Evolutionary conservation across 2,113 vertebrate species (phyloP).

Genomic region (Zosterops pallidus): DNA sequence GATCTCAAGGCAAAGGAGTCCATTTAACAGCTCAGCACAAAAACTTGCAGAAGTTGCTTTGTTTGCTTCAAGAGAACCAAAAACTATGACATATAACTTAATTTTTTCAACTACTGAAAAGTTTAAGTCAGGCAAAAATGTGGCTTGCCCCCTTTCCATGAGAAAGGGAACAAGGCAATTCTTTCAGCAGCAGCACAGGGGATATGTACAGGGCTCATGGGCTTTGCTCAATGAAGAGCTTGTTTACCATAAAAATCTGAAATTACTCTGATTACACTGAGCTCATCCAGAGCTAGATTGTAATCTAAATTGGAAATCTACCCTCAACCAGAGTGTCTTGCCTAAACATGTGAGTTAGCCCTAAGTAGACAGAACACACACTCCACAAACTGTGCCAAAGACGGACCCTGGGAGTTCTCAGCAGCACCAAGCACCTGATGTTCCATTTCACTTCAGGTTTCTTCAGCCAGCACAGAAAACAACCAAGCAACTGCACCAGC

Average conservation of each 20-base stretch:
- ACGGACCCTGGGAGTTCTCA: background rate
- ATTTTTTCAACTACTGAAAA: background rate
- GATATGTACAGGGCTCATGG: background rate
- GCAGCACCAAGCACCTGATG: background rate
- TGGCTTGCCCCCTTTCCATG: rapidly evolving
- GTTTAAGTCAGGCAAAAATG: background rate
- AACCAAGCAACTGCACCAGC: background rate
- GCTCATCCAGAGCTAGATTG: background rate
- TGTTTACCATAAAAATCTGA: conserved; percentile 37
- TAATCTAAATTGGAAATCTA: conserved; percentile 41
- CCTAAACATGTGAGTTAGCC: background rate
- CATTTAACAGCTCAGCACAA: background rate
- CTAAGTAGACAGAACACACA: conserved; percentile 20
- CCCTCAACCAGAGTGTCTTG: background rate
- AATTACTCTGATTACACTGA: conserved; percentile 30
- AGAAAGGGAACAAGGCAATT: background rate
- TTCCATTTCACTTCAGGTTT: background rate
- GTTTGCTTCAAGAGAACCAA: background rate
- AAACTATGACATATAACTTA: background rate
- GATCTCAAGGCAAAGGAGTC: background rate
- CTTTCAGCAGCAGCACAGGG: background rate
- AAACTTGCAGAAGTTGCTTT: background rate
- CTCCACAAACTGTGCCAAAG: background rate
- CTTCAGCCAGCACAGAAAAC: background rate
- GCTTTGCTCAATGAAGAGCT: background rate